phyloP scores from a whole-genome alignment of 2,888 invertebrate genomes.

The Volucella inanis region DNA sequence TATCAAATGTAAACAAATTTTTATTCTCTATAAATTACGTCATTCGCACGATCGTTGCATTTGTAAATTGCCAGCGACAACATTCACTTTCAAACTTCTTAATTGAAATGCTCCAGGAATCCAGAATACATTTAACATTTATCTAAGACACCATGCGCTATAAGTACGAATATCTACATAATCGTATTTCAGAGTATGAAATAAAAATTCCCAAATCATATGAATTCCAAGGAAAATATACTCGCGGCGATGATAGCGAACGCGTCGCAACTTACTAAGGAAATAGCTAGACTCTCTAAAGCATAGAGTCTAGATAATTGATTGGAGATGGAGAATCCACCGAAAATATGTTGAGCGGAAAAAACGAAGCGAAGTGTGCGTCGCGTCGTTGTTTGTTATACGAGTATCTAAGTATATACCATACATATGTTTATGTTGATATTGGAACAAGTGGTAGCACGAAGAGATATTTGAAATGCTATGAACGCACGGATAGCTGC shows the following conservation, averaged over 20 bases:
- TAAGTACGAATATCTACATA: background rate
- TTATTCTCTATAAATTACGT: slow-evolving; percentile 60
- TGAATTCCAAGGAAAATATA: slow-evolving; percentile 27
- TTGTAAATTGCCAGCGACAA: background rate
- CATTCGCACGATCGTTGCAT: slow-evolving; percentile 22
- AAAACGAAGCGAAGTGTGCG: slow-evolving; percentile 25
- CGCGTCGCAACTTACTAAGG: slow-evolving; percentile 42
- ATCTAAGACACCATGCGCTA: background rate
- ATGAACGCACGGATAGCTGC: slow-evolving; percentile 1
- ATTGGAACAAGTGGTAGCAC: slow-evolving; percentile 22
- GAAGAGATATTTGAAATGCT: slow-evolving; percentile 10
- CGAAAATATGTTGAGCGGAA: slow-evolving; percentile 16
- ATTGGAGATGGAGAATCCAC: slow-evolving; percentile 35
- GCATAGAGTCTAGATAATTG: slow-evolving; percentile 41
- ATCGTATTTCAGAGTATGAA: background rate
- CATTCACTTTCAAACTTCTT: background rate
- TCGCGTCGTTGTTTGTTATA: background rate
- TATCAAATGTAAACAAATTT: slow-evolving; percentile 57
- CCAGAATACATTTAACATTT: slow-evolving; percentile 18
- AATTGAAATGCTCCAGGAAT: slow-evolving; percentile 4
- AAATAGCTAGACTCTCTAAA: slow-evolving; percentile 5
- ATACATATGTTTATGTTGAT: too few relatives aligned
- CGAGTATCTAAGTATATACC: background rate
- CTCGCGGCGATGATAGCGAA: slow-evolving; percentile 17
- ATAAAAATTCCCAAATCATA: slow-evolving; percentile 15